Base-by-base conservation (phyloP, 1,140 invertebrate species). In the Pseudoatta argentina region DNA sequence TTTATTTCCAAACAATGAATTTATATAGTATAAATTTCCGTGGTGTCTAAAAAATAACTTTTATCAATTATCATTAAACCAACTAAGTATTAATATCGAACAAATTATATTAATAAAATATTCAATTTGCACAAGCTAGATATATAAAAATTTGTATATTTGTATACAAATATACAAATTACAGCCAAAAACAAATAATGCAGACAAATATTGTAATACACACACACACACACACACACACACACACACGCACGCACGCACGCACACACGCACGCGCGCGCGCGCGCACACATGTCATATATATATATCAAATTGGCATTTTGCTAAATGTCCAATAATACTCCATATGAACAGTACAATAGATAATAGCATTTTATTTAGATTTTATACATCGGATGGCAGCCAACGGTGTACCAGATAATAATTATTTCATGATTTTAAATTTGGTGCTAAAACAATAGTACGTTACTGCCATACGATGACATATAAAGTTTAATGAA, bases 291-390 rank as follows among this genome's bases (percentile, higher is more conserved):
- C 24, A 66, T 3, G 27, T 3, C 2, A 27, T 30, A 30, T 30
- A 30, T 30, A 30, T 30, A 30, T 24, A 81, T 55, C 16, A 34
- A 48, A 78, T 51, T 66, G 14, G 44, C 10, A 30, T 66, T 82
- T 59, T 81, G 12, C 1, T 59, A 7, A 63, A 61, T 44, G 0
- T 79, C 0, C 34, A 67, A 27, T 85, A 6, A 76, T 83, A 87
- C 77, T 83, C 66, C 72, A 78, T 83, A 44, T 87, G 72, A 87
- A 86, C 53, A 83, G 66, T 87, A 83, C 14, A 63, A 59, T 83
- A 76, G 76, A 82, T 61, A 71, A 81, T 86, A 86, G 53, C 59
- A 63, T 63, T 18, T 51, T 48, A 59, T 79, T 75, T 76, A 14
- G 44, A 76, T 67, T 77, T 24, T 89, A 55, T 12, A 76, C 44